Conservation (phyloP, 2,888 invertebrate genomes). For the Tiliacea aurago region DNA sequence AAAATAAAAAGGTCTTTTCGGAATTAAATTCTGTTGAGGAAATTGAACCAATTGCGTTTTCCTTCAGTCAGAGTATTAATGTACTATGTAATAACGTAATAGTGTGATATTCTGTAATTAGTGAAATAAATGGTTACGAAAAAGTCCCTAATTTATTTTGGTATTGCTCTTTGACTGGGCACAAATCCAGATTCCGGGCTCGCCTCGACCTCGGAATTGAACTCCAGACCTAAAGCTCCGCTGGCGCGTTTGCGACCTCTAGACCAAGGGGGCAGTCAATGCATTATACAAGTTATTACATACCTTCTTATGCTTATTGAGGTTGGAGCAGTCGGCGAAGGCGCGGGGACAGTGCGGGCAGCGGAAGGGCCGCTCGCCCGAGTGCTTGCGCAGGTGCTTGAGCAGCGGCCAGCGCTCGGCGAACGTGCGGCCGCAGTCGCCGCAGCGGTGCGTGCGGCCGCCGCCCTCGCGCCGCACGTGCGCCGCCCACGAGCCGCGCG, state of each 20-base stretch:
- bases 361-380: conserved; percentile 92
- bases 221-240: no score
- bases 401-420: conserved; percentile 92
- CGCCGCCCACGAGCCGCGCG: conserved; percentile 91
- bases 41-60: no score
- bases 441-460: conserved; percentile 92
- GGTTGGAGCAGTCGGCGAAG: conserved; percentile 94
- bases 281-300: not conserved
- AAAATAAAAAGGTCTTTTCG: no score
- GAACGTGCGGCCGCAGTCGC: conserved; percentile 90
- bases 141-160: no score
- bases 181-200: not conserved
- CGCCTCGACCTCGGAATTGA: not conserved
- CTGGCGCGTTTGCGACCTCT: no score
- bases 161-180: no score
- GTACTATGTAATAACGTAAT: no score
- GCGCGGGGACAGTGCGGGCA: conserved; percentile 93
- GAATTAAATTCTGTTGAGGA: no score
- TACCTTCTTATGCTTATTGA: conserved; percentile 92
- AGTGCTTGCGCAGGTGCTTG: conserved; percentile 92
- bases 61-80: no score
- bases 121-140: no score
- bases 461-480: conserved; percentile 92
- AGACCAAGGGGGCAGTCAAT: no score
- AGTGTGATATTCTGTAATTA: no score